Evolutionary conservation across 2,797 vertebrate genomes (phyloP), one percentile per base, ranked within the genome.

Genomic region (Helicolenus hilgendorfi): DNA sequence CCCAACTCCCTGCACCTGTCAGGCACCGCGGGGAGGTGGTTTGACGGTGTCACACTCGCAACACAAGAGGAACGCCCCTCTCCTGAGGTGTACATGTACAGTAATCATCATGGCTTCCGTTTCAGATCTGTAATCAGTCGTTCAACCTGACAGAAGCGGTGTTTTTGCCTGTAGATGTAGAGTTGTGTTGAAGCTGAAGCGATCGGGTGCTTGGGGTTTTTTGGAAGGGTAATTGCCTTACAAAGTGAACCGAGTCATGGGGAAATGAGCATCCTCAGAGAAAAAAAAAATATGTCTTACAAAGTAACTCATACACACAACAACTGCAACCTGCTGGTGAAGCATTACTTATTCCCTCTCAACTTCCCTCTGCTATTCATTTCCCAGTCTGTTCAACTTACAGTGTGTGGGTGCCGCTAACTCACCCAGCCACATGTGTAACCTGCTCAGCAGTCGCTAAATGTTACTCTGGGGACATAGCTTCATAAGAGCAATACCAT

Each of bases 41-140:
- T 95, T 94, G 88, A 90, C 81, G 60, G 83, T 94, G 90, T 95
- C 95, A 94, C 89, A 67, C 83, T 93, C 69, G 70, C 69, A 92
- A 89, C 93, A 86, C 89, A 85, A 89, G 86, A 79, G 74, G 68
- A 89, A 94, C 91, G 87, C 92, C 92, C 85, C 86, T 94, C 91
- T 93, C 95, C 95, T 90, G 92, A 96, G 95, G 96, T 96, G 95
- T 84, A 74, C 88, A 68, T 80, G 92, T 95, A 94, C 92, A 94
- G 93, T 97, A 95, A 97, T 97, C 96, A 96, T 96, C 96, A 91
- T 88, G 92, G 91, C 94, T 94, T 90, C 94, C 59, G 75, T 89
- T 94, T 92, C 92, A 96, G 84, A 96, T 97, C 92, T 97, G 96
- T 97, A 97, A 97, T 97, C 96, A 97, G 92, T 94, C 95, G 88